phyloP scores from a whole-genome alignment of 1,140 invertebrate genomes.

The Chrysomallon squamiferum region DNA sequence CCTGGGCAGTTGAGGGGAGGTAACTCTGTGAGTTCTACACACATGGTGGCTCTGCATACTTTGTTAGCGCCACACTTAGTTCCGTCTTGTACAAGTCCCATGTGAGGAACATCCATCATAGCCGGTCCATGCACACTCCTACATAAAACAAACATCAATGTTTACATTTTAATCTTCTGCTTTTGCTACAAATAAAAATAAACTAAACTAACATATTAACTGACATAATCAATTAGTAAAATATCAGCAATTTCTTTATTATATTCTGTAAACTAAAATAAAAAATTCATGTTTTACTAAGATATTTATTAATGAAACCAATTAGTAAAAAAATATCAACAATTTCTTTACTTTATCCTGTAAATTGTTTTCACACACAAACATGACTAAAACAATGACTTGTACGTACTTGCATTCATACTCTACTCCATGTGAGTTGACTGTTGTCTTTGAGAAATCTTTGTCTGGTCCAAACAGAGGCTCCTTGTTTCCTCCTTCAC shows the following conservation, averaged over 20 bases:
- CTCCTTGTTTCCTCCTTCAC: constrained; percentile 79
- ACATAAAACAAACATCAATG: constrained; percentile 4
- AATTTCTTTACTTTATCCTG: too few species aligned
- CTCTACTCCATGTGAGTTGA: constrained; percentile 80
- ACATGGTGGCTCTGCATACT: constrained; percentile 47
- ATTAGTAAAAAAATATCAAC: too few species aligned
- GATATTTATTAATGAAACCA: too few species aligned
- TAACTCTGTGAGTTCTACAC: constrained; percentile 35
- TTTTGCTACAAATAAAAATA: too few species aligned
- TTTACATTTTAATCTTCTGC: too few species aligned
- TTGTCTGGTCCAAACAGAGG: constrained; percentile 79
- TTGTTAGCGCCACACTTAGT: constrained; percentile 51
- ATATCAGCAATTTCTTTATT: too few species aligned
- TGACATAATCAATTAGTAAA: too few species aligned
- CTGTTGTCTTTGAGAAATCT: constrained; percentile 82
- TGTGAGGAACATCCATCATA: constrained; percentile 49
- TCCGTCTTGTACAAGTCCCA: constrained; percentile 58
- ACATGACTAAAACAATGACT: too few species aligned
- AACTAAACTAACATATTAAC: too few species aligned
- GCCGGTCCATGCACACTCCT: constrained; percentile 55
- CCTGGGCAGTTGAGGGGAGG: constrained; percentile 41
- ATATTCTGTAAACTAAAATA: too few species aligned
- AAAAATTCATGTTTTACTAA: too few species aligned
- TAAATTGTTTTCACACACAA: too few species aligned
- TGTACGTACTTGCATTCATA: constrained; percentile 60